Evolutionary conservation across 37 sponge, comb jelly and placozoan genomes (phyloP).

Genomic region (Cladorhizidae sp.): DNA sequence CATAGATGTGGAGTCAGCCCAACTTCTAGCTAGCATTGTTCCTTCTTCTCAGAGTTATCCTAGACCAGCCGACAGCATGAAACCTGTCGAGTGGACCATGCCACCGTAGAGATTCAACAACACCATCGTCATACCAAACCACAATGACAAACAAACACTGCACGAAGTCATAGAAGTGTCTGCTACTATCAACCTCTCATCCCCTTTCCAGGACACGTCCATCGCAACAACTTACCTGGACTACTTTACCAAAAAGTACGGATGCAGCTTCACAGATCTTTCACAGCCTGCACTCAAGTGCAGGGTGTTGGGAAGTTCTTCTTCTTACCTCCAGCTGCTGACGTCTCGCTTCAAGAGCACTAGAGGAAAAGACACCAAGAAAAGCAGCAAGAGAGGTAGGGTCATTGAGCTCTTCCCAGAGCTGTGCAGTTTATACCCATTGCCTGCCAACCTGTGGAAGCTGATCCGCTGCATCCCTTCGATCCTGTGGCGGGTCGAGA

Average conservation of each 20-base stretch:
- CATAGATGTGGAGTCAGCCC: constrained; percentile 26
- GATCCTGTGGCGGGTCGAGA: constrained; percentile 84
- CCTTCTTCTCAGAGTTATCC: background rate
- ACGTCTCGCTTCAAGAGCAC: constrained; percentile 56
- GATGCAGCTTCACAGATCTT: constrained; percentile 16
- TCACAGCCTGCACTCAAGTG: constrained; percentile 65
- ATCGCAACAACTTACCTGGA: constrained; percentile 23
- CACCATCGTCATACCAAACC: constrained; percentile 3
- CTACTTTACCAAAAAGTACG: constrained; percentile 58
- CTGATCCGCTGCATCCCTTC: constrained; percentile 77
- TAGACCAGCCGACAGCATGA: background rate
- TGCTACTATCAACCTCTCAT: constrained; percentile 20
- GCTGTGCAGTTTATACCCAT: constrained; percentile 55
- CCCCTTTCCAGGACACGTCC: constrained; percentile 5
- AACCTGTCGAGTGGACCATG: constrained; percentile 30
- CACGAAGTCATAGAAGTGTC: constrained; percentile 43
- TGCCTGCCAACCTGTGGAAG: constrained; percentile 61
- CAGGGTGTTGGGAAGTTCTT: constrained; percentile 8
- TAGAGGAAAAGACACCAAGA: constrained; percentile 36
- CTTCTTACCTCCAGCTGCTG: constrained; percentile 42
- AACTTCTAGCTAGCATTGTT: background rate
- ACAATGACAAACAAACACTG: background rate
- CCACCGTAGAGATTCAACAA: constrained; percentile 9
- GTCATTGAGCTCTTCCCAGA: constrained; percentile 56
- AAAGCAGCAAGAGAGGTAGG: background rate